Evolutionary conservation across 2,888 invertebrate genomes (phyloP).

Genomic region (Schizotus pectinicornis): DNA sequence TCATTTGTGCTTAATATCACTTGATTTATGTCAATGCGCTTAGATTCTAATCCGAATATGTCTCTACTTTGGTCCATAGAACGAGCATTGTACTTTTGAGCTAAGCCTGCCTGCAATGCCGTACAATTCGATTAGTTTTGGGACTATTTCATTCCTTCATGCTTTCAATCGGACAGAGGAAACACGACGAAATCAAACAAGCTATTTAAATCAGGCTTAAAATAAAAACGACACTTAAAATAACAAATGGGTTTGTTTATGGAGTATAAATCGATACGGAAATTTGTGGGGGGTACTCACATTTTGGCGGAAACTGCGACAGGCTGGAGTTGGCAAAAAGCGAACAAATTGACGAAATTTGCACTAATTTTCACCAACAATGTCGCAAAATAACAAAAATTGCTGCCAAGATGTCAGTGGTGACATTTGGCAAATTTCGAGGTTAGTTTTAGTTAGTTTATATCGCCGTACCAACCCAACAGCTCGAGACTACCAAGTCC

Average conservation of each 20-base stretch:
- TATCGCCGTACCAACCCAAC: too few relatives aligned
- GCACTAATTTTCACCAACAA: too few relatives aligned
- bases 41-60: slow-evolving; percentile 49
- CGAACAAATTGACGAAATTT: too few relatives aligned
- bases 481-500: too few relatives aligned
- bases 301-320: too few relatives aligned
- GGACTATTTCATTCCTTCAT: slow-evolving; percentile 47
- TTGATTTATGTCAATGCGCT: slow-evolving; percentile 52
- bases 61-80: slow-evolving; percentile 57
- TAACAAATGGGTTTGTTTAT: slow-evolving; percentile 29
- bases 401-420: too few relatives aligned
- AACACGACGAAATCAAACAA: slow-evolving; percentile 25
- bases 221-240: slow-evolving; percentile 28
- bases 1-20: slow-evolving; percentile 52
- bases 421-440: too few relatives aligned
- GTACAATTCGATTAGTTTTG: slow-evolving; percentile 35
- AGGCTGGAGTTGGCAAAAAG: too few relatives aligned
- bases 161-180: slow-evolving; percentile 39
- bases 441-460: too few relatives aligned
- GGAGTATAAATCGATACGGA: neutral
- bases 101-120: slow-evolving; percentile 47
- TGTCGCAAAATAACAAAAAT: too few relatives aligned
- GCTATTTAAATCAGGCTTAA: slow-evolving; percentile 30
- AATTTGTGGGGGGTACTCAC: too few relatives aligned
- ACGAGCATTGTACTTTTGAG: slow-evolving; percentile 44